phyloP scores from a whole-genome alignment of 2,888 invertebrate genomes.

The Laspeyria flexula region DNA sequence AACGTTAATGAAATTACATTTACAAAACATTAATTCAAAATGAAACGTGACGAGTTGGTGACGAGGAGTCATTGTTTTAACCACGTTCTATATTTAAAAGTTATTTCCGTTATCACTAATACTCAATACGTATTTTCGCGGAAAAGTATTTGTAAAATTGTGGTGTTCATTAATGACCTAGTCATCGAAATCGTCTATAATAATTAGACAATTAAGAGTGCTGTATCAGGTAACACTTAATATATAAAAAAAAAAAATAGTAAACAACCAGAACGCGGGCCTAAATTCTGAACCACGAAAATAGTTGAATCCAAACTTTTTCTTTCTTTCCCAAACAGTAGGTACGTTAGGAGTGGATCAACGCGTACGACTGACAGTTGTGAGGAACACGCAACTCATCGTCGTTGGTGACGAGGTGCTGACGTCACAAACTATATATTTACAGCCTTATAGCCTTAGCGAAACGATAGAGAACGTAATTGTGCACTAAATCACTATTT shows the following conservation, averaged over 20 bases:
- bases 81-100: neutral
- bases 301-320: constrained; percentile 10
- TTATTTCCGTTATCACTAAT: neutral
- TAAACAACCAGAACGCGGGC: neutral
- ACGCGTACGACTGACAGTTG: constrained; percentile 59
- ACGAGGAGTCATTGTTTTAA: neutral
- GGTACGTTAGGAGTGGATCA: constrained; percentile 49
- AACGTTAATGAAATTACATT: constrained; percentile 25
- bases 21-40: constrained; percentile 2
- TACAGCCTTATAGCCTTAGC: constrained; percentile 42
- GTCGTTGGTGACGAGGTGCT: constrained; percentile 61
- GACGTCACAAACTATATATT: constrained; percentile 63
- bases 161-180: neutral
- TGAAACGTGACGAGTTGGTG: neutral
- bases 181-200: neutral
- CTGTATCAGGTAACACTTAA: too few species aligned
- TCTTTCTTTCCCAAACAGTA: constrained; percentile 43
- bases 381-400: constrained; percentile 59
- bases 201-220: neutral
- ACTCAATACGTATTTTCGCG: neutral
- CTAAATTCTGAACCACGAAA: neutral
- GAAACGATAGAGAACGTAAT: constrained; percentile 20
- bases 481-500: constrained; percentile 25
- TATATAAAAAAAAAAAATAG: neutral
- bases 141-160: neutral